These are phyloP conservation scores for Phalacrocorax pelagicus DNA, from an alignment of 2,113 vertebrate species.

Conservation along the genomic window DNA sequence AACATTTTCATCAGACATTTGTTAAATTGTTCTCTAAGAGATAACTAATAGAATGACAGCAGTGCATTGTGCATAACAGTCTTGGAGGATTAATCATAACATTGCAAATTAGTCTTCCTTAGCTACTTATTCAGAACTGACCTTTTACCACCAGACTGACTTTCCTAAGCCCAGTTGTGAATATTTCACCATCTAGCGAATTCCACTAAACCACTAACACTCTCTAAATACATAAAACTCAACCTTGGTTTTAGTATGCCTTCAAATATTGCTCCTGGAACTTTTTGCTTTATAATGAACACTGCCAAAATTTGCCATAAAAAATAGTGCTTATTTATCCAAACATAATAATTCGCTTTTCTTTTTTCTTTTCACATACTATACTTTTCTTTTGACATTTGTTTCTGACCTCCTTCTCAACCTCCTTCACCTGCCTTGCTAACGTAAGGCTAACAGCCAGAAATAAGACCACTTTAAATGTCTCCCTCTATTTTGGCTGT, in stretches of 20 bases:
- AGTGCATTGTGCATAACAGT: background rate
- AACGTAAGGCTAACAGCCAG: background rate
- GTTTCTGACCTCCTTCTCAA: background rate
- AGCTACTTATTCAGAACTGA: background rate
- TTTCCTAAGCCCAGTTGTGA: background rate
- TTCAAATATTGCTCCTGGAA: background rate
- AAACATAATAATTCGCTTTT: background rate
- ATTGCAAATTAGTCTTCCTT: background rate
- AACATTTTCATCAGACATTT: background rate
- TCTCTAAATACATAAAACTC: background rate
- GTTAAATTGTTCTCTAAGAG: background rate
- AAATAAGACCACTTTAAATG: background rate
- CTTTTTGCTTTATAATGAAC: background rate
- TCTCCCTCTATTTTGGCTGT: background rate
- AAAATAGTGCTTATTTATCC: background rate
- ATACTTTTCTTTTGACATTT: background rate
- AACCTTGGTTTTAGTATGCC: background rate
- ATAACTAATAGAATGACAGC: background rate
- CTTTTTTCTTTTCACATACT: background rate
- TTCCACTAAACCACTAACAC: background rate
- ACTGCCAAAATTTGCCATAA: background rate
- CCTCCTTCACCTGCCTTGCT: background rate
- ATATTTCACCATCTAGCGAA: background rate
- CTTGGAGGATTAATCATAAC: background rate
- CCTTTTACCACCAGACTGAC: background rate